Base-by-base conservation (phyloP, 2,113 vertebrate species). In the Lasiurus borealis region DNA sequence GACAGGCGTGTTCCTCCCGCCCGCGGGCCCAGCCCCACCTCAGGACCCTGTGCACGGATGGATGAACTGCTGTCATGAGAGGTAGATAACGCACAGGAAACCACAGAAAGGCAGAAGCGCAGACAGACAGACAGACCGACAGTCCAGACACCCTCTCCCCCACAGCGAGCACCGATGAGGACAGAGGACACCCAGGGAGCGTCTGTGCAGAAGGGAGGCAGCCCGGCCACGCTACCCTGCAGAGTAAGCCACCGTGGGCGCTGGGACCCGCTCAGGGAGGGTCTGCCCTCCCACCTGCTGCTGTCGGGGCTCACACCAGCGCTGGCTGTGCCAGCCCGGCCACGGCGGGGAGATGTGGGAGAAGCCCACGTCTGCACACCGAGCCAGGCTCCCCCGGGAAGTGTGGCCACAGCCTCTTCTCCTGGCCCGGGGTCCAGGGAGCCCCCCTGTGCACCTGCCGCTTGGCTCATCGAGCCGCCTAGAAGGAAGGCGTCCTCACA, bases 291-390 rank as follows among this genome's bases (percentile, higher is more conserved):
- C n/a, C 54, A 54, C 54, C 54, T 19, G 18, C 54, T 19, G 18
- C 18, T 54, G 54, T 8, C 54, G 54, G 19, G 21, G 54, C 54
- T 23, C 13, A 8, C 72, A n/a, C 72, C n/a, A 48, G 73, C 7
- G 14, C 27, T 2, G 15, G 16, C 25, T 25, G 27, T 15, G 15
- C 27, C 5, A 1, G 46, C 46, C 44, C 27, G 1, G 15, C 73
- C 8, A 1, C 16, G 8, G 4, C 14, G 46, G 15, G 46, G 19
- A 2, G 29, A 1, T 1, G 2, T 8, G 73, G 73, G 16, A 8
- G 73, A 0, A 8, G 6, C 2, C 3, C 71, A 8, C 3, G 27
- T 8, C 3, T 10, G 73, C 13, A 5, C 14, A 15, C 0, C 3
- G 46, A 50, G 18, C 46, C 29, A n/a, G 75, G 29, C 19, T 21